Evolutionary conservation across 1,140 invertebrate genomes (phyloP).

Genomic region (Dysdera silvatica): DNA sequence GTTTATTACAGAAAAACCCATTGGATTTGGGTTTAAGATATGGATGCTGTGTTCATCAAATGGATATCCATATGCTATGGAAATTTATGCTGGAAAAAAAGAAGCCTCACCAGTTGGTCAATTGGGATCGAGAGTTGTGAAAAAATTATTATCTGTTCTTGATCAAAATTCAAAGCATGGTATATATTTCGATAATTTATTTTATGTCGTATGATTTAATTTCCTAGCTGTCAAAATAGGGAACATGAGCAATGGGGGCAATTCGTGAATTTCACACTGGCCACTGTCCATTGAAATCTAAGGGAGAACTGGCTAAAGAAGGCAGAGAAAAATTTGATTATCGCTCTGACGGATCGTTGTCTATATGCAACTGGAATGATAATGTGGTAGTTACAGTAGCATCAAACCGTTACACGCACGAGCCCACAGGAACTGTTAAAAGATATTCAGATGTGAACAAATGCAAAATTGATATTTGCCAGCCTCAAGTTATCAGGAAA

Average conservation of each 20-base stretch:
- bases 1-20: slow-evolving; percentile 46
- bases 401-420: not conserved
- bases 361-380: not conserved
- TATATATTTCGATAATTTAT: slow-evolving; percentile 5
- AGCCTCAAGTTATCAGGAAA: not conserved
- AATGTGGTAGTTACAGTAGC: not conserved
- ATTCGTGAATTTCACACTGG: not conserved
- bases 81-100: slow-evolving; percentile 9
- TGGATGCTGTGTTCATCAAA: slow-evolving; percentile 15
- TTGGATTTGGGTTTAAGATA: too few relatives aligned
- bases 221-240: not conserved
- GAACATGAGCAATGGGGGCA: not conserved
- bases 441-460: not conserved
- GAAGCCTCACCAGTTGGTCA: not conserved
- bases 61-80: slow-evolving; percentile 18
- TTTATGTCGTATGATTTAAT: slow-evolving; percentile 14
- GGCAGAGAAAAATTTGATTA: not conserved
- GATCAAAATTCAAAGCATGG: not conserved
- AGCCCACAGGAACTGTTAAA: not conserved
- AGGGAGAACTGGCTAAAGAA: not conserved
- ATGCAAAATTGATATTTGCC: not conserved
- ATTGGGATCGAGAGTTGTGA: slow-evolving; percentile 1
- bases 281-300: not conserved
- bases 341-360: not conserved
- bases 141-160: not conserved